A percentile compares a stretch with the other conserved stretches of the same genome.
Conservation (phyloP, 2,888 invertebrate species). For the Heliothis peltigera region DNA sequence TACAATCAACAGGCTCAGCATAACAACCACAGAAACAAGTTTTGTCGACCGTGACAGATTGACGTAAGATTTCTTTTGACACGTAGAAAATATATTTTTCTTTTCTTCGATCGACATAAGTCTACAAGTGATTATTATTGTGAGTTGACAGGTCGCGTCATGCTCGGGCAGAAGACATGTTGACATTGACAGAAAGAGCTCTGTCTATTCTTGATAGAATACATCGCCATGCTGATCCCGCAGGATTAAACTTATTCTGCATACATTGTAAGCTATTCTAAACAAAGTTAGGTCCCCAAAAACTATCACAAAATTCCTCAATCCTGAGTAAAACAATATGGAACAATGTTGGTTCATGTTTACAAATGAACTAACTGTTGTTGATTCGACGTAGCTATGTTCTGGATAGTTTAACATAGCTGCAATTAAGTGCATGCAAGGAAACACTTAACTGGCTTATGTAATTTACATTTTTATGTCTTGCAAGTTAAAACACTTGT, state of each 20-base stretch:
- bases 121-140: no score
- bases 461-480: conserved; percentile 42
- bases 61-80: no score
- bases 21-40: no score
- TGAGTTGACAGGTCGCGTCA: no score
- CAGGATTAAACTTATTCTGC: not conserved
- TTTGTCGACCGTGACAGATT: no score
- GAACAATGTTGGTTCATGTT: conserved; percentile 24
- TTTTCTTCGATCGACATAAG: no score
- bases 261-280: conserved; percentile 18
- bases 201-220: no score
- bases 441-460: conserved; percentile 34
- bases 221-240: no score
- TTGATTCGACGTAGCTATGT: conserved; percentile 25
- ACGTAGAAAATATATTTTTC: no score
- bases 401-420: conserved; percentile 37
- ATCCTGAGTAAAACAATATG: conserved; percentile 20
- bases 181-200: no score
- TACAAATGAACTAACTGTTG: conserved; percentile 34
- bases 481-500: conserved; percentile 6
- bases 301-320: conserved; percentile 17
- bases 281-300: not conserved
- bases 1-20: no score
- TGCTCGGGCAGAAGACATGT: no score
- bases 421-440: conserved; percentile 55